A percentile compares a stretch with the other conserved stretches of the same genome.
Conservation (phyloP, 1,140 invertebrate species). For the Protaetia brevitarsis region DNA sequence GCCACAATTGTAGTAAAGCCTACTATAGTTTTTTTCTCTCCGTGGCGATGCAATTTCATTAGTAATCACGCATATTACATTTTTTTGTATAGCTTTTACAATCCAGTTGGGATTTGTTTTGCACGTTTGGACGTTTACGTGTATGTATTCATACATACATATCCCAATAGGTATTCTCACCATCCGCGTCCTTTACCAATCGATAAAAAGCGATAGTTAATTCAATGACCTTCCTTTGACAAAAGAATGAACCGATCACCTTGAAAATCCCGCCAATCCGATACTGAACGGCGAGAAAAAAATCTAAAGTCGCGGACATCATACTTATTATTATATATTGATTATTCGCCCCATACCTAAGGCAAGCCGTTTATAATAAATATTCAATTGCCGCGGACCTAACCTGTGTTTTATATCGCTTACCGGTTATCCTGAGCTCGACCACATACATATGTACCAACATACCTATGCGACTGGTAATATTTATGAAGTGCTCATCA, state of each 20-base stretch:
- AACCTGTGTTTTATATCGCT: neutral
- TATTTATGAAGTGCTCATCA: no score
- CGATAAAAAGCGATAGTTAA: conserved; percentile 4
- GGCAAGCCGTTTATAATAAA: neutral
- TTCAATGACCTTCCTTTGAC: conserved; percentile 1
- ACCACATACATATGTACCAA: no score
- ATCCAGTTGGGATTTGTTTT: no score
- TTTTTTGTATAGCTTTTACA: no score
- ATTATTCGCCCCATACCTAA: neutral
- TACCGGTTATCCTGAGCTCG: neutral
- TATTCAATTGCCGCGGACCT: neutral
- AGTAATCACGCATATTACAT: no score
- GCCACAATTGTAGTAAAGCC: no score
- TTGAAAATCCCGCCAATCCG: conserved; percentile 6
- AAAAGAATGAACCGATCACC: conserved; percentile 16
- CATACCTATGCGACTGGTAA: no score
- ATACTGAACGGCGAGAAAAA: neutral
- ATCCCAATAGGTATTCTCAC: neutral
- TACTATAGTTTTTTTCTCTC: no score
- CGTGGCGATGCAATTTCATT: no score
- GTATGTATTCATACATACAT: neutral
- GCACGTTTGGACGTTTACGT: no score
- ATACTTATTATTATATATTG: conserved; percentile 18
- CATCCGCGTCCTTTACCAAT: neutral
- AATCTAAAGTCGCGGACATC: neutral